These are phyloP conservation scores for Melieria crassipennis DNA, from an alignment of 2,888 invertebrate species.

Conservation along the genomic window DNA sequence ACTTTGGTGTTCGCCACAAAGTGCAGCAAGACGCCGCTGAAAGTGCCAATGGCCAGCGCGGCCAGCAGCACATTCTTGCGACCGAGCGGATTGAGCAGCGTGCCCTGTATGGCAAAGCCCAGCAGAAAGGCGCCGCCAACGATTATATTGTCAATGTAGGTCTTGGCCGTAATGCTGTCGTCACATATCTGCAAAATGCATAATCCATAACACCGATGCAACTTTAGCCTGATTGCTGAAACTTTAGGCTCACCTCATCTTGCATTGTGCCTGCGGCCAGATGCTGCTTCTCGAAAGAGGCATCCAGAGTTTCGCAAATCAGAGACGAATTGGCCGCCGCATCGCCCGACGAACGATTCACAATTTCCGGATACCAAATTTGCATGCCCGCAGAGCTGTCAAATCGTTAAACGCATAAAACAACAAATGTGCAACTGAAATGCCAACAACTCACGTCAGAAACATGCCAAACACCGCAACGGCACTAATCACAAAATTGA, in stretches of 20 bases:
- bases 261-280: conserved; percentile 19
- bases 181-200: conserved; percentile 51
- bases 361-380: conserved; percentile 64
- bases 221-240: background rate
- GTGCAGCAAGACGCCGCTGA: conserved; percentile 57
- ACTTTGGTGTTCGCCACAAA: conserved; percentile 50
- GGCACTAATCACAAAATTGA: conserved; percentile 50
- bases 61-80: conserved; percentile 55
- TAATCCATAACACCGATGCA: background rate
- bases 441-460: conserved; percentile 47
- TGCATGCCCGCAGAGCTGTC: conserved; percentile 61
- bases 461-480: conserved; percentile 54
- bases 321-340: conserved; percentile 41
- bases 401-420: background rate
- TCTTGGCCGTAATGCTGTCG: conserved; percentile 52
- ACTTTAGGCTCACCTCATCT: conserved; percentile 10
- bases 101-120: conserved; percentile 57
- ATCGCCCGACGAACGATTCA: conserved; percentile 54
- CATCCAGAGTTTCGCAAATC: conserved; percentile 53
- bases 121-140: conserved; percentile 58
- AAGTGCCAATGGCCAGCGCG: conserved; percentile 48
- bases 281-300: conserved; percentile 42
- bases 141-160: conserved; percentile 58
- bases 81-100: conserved; percentile 58
- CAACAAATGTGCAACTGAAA: background rate